Base-by-base conservation (phyloP, 2,888 invertebrate species). In the Nasonovia ribisnigri region DNA sequence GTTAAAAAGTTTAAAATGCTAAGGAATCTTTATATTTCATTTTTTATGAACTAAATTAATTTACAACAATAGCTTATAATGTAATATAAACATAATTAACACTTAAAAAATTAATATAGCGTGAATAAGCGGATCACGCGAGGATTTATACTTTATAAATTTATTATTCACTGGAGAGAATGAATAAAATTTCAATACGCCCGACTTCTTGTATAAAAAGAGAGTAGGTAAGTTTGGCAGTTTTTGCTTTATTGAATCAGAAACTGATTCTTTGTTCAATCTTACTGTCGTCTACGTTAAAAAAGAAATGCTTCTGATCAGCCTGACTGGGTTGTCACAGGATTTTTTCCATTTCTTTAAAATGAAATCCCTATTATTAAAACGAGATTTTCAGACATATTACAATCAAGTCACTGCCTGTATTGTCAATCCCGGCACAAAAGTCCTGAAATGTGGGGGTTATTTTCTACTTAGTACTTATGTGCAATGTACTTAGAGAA, bases 161-260 rank as follows among this genome's bases (percentile, higher is more conserved):
- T 42, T 43, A 84, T 54, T 84, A 43, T 42, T 57, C 36, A 8
- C 6, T 43, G 3, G 3, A 43, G 54, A 92, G 24, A 86, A 57
- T 43, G 20, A 91, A 91, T 91, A 91, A 26, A 84, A 86, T 86
- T 46, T 86, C 86, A 92, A 86, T 92, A 92, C 60, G 86, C 86
- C 16, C 24, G 24, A n/a, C 43, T 46, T 43, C 43, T 60, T 29
- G 29, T 3, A 42, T 54, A 54, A 91, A 54, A 84, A 84, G 29
- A 54, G 36, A 57, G 36, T 36, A 43, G 43, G 84, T 86, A 13
- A 51, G 91, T 86, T 60, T 46, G 36, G 13, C 46, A 86, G 86
- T 92, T 92, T 91, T 92, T 57, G 46, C 57, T 92, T 92, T 92
- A 92, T 92, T 92, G 91, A 92, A 92, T 92, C 86, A 86, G 91